Conservation (phyloP, 2,888 invertebrate species). For the Patella ulyssiponensis region DNA sequence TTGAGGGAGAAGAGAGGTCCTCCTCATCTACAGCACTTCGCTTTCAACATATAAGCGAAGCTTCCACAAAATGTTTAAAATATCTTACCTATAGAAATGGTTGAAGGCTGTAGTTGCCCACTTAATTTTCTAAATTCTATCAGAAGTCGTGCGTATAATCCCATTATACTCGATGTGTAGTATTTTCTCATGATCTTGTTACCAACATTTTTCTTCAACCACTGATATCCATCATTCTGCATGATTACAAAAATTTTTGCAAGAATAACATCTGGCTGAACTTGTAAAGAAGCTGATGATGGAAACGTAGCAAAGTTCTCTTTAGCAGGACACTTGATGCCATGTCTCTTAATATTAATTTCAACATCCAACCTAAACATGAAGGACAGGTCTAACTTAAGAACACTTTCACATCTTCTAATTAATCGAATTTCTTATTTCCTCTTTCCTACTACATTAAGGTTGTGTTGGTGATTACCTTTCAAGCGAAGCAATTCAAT, state of each 20-base stretch:
- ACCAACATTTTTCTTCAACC: slow-evolving; percentile 31
- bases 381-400: slow-evolving; percentile 33
- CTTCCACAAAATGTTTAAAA: slow-evolving; percentile 34
- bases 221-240: slow-evolving; percentile 35
- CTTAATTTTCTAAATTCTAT: slow-evolving; percentile 1
- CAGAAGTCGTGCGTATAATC: slow-evolving; percentile 22
- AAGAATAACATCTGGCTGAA: slow-evolving; percentile 34
- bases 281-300: slow-evolving; percentile 9
- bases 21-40: slow-evolving; percentile 30
- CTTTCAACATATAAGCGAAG: slow-evolving; percentile 26
- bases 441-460: slow-evolving; percentile 22
- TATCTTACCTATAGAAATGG: slow-evolving; percentile 29
- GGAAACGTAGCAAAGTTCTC: background rate
- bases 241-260: slow-evolving; percentile 36
- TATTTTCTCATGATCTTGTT: slow-evolving; percentile 36
- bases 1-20: slow-evolving; percentile 33
- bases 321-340: slow-evolving; percentile 16
- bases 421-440: slow-evolving; percentile 28
- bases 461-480: slow-evolving; percentile 27
- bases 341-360: slow-evolving; percentile 27
- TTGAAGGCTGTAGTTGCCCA: background rate
- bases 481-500: slow-evolving; percentile 26
- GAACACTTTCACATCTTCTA: slow-evolving; percentile 18
- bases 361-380: slow-evolving; percentile 35
- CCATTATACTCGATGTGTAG: slow-evolving; percentile 35